A percentile compares a stretch with the other conserved stretches of the same genome.
phyloP scores from a whole-genome alignment of 1,140 invertebrate genomes.

The Tribolium madens region DNA sequence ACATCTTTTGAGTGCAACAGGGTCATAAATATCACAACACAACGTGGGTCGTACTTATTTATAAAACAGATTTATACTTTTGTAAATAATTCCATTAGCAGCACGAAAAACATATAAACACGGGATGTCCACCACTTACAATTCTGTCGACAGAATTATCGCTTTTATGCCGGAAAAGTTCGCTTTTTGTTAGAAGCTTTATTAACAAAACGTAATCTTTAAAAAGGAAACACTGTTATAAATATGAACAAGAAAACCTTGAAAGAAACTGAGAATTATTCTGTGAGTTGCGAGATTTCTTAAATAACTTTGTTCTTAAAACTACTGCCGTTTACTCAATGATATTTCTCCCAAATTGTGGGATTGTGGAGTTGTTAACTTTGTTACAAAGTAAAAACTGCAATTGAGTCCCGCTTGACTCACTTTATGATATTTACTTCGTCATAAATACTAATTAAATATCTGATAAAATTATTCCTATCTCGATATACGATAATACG shows the following conservation, averaged over 20 bases:
- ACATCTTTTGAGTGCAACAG: not conserved
- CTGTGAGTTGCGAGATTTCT: not conserved
- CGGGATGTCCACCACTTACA: not conserved
- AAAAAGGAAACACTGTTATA: not conserved
- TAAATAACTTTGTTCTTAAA: not conserved
- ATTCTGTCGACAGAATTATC: not conserved
- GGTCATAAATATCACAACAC: not conserved
- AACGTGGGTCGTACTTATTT: not conserved
- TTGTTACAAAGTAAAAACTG: not conserved
- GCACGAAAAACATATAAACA: not conserved
- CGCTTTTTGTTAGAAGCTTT: too few relatives aligned
- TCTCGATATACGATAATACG: not conserved
- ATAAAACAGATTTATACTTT: not conserved
- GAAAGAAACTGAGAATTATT: not conserved
- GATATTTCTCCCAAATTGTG: not conserved
- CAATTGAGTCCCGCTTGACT: not conserved
- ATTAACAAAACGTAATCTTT: not conserved
- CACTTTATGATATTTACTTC: slow-evolving; percentile 27
- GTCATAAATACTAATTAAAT: slow-evolving; percentile 31
- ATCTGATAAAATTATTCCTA: slow-evolving; percentile 31
- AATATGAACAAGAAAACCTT: not conserved
- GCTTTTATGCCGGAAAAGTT: not conserved
- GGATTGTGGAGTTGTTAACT: not conserved
- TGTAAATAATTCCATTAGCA: not conserved
- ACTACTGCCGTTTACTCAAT: not conserved